phyloP scores from a whole-genome alignment of 2,797 vertebrate genomes.

The Remorina albescens region DNA sequence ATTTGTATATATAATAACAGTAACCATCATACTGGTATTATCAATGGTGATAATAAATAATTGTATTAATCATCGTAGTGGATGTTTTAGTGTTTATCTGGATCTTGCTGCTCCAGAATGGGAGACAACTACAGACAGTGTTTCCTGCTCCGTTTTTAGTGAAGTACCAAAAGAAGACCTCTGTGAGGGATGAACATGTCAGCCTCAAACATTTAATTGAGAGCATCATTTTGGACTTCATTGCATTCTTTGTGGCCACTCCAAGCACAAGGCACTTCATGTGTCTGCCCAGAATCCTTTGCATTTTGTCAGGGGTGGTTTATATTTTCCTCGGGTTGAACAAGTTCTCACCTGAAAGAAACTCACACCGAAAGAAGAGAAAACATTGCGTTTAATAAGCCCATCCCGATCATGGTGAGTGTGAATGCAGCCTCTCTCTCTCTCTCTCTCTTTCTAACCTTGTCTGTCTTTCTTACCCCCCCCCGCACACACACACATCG shows the following conservation, averaged over 20 bases:
- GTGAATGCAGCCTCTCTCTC: constrained; percentile 26
- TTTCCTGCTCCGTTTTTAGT: background rate
- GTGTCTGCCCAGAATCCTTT: constrained; percentile 2
- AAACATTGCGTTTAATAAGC: constrained; percentile 43
- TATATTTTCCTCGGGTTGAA: constrained; percentile 1
- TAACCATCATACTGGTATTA: no score
- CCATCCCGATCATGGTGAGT: constrained; percentile 41
- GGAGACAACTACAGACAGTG: no score
- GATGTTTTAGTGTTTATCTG: no score
- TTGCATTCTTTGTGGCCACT: background rate
- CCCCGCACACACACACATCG: constrained; percentile 48
- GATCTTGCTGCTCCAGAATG: no score
- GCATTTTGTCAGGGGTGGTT: background rate
- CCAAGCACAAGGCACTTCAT: background rate
- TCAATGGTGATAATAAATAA: no score
- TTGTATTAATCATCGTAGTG: no score
- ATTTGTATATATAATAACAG: no score
- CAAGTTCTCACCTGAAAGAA: constrained; percentile 30
- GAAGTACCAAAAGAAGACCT: background rate
- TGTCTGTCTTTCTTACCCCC: constrained; percentile 71
- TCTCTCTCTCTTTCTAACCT: constrained; percentile 51
- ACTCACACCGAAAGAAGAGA: constrained; percentile 16
- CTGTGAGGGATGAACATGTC: background rate
- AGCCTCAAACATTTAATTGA: background rate
- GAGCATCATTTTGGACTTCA: background rate